phyloP scores from a whole-genome alignment of 2,888 invertebrate genomes.

The Meliscaeva auricollis region DNA sequence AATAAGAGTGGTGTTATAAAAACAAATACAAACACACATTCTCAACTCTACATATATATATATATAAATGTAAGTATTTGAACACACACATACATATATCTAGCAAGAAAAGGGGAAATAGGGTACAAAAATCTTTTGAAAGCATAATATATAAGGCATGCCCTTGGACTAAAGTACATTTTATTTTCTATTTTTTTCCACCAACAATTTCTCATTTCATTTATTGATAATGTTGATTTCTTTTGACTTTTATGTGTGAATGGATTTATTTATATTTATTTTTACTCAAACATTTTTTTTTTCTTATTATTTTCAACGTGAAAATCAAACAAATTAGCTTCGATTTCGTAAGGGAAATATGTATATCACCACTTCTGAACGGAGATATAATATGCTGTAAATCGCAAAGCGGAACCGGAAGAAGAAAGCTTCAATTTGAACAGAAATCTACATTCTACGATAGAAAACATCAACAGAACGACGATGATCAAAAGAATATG shows the following conservation, averaged over 20 bases:
- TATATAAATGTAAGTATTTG: neutral
- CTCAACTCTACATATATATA: neutral
- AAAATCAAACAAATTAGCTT: slow-evolving; percentile 27
- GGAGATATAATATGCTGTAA: slow-evolving; percentile 14
- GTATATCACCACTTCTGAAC: neutral
- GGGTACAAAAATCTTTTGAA: slow-evolving; percentile 25
- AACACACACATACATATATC: neutral
- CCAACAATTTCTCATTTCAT: slow-evolving; percentile 18
- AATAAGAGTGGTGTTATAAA: slow-evolving; percentile 50
- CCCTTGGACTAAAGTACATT: slow-evolving; percentile 33
- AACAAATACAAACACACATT: slow-evolving; percentile 43
- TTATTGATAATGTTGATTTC: slow-evolving; percentile 41
- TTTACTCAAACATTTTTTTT: neutral
- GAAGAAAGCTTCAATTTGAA: slow-evolving; percentile 20
- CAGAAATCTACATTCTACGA: neutral
- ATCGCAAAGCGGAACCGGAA: slow-evolving; percentile 5
- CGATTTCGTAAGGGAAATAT: slow-evolving; percentile 3
- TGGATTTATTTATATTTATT: slow-evolving; percentile 15
- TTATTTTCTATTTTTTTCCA: neutral
- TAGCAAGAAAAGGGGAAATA: neutral
- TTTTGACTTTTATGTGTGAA: slow-evolving; percentile 30
- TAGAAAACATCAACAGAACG: neutral
- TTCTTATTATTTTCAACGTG: neutral
- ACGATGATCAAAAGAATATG: slow-evolving; percentile 11
- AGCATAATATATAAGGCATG: slow-evolving; percentile 4